These are phyloP conservation scores for Drosophila kurseongensis DNA, from an alignment of 1,140 invertebrate genomes.

Conservation along the genomic window DNA sequence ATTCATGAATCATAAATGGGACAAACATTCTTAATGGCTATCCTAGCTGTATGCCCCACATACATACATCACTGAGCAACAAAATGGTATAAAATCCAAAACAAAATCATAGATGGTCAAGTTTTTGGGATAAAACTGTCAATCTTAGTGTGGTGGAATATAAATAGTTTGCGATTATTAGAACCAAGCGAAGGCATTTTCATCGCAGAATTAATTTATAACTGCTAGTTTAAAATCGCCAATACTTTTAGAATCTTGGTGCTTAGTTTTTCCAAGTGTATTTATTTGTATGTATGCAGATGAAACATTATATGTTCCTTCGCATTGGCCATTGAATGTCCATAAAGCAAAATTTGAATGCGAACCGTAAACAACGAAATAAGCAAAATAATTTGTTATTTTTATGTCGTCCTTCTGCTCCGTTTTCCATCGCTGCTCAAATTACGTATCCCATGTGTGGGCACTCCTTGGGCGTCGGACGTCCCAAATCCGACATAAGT, in stretches of 20 bases:
- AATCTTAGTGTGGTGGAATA: too few relatives aligned
- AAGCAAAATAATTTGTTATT: constrained; percentile 51
- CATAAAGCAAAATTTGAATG: constrained; percentile 47
- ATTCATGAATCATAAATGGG: constrained; percentile 48
- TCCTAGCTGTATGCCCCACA: background rate
- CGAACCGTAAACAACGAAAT: constrained; percentile 41
- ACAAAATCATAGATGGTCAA: too few relatives aligned
- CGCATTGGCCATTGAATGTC: constrained; percentile 35
- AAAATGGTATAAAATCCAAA: background rate
- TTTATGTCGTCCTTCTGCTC: constrained; percentile 30
- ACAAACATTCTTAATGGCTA: constrained; percentile 41
- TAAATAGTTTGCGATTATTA: too few relatives aligned
- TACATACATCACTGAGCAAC: constrained; percentile 8
- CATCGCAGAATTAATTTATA: background rate
- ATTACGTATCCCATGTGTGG: constrained; percentile 24
- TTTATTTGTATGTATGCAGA: background rate
- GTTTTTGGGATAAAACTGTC: too few relatives aligned
- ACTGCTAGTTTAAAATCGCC: too few relatives aligned
- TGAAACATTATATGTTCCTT: constrained; percentile 21
- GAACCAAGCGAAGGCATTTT: too few relatives aligned
- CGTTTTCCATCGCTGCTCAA: constrained; percentile 13
- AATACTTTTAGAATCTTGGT: too few relatives aligned
- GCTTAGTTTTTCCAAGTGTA: constrained; percentile 3
- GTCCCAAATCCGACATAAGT: constrained; percentile 39
- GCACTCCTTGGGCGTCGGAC: constrained; percentile 3